Evolutionary conservation across 2,113 vertebrate genomes (phyloP), one percentile per base, ranked within the genome.

Genomic region (Elephantulus edwardii): DNA sequence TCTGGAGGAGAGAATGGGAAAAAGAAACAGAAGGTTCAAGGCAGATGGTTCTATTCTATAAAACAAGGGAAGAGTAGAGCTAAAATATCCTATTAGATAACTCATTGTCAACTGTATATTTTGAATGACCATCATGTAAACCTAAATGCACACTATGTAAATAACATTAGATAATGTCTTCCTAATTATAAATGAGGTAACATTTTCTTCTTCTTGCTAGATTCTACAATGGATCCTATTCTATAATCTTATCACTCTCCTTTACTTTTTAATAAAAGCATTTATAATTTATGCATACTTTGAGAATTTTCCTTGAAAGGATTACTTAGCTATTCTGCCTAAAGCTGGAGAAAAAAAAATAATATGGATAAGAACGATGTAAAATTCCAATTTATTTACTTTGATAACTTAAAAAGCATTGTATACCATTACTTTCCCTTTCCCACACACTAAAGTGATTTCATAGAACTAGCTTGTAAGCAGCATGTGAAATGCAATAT

Each of bases 171-270:
- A 48, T 74, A 74, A 46, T 19, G 46, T 48, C 71, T 88, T 85
- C 8, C 38, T 78, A 72, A 50, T 75, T 24, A 48, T 83, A 89
- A 90, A 33, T 60, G n/a, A 81, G 79, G 42, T 50, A 82, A 80
- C 80, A 28, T 50, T 90, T 0, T 70, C 42, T 90, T 90, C 24
- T 17, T 33, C 1, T 62, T 75, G 56, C 42, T 93, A 26, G 52
- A 82, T 82, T 70, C 42, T 52, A 38, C 30, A 70, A 40, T 50
- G 68, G 26, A 75, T 17, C n/a, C 38, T 20, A 44, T 76, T 52
- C 40, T 62, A 35, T 5, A 70, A 24, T 7, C 7, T 70, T 60
- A 50, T 44, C 28, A 48, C 70, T 90, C 28, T 9, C 38, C 48
- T 14, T 10, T 62, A 16, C 72, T 84, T 64, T 79, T 33, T 35